A percentile compares a stretch with the other conserved stretches of the same genome.
Evolutionary conservation across 2,888 invertebrate species (phyloP).

Genomic region (Calephelis perditalis): DNA sequence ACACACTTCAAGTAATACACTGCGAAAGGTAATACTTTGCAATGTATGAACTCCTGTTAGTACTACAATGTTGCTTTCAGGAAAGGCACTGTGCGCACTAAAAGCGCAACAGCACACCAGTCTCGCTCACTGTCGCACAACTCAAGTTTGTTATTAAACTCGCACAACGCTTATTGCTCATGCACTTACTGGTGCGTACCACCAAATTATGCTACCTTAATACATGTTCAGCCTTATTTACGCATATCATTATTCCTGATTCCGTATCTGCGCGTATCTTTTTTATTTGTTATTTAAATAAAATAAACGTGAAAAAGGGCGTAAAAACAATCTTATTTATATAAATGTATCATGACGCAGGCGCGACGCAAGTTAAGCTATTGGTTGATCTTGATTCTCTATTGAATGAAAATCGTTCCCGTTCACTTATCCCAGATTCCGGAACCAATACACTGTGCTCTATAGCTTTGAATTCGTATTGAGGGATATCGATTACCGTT

Average conservation of each 20-base stretch:
- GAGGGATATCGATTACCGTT: constrained; percentile 75
- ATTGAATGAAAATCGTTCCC: constrained; percentile 30
- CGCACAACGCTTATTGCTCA: constrained; percentile 31
- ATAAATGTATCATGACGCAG: neutral
- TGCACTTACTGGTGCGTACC: constrained; percentile 38
- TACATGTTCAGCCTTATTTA: constrained; percentile 75
- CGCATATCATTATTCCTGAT: constrained; percentile 69
- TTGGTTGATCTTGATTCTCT: neutral
- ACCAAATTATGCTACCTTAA: constrained; percentile 60
- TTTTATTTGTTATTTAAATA: neutral
- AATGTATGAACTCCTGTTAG: constrained; percentile 71
- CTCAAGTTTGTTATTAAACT: constrained; percentile 28
- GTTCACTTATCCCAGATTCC: constrained; percentile 48
- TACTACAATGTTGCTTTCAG: constrained; percentile 83
- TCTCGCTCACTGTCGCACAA: constrained; percentile 24
- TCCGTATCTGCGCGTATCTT: neutral
- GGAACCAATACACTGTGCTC: constrained; percentile 48
- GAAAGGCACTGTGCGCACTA: constrained; percentile 64
- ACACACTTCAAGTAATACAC: constrained; percentile 53
- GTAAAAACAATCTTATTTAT: neutral
- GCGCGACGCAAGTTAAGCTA: neutral
- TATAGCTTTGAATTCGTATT: constrained; percentile 65
- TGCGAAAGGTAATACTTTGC: constrained; percentile 40
- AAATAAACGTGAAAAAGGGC: neutral
- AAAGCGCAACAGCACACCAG: constrained; percentile 35